Conservation (phyloP, 2,113 vertebrate species). For the Bujurquina vittata region DNA sequence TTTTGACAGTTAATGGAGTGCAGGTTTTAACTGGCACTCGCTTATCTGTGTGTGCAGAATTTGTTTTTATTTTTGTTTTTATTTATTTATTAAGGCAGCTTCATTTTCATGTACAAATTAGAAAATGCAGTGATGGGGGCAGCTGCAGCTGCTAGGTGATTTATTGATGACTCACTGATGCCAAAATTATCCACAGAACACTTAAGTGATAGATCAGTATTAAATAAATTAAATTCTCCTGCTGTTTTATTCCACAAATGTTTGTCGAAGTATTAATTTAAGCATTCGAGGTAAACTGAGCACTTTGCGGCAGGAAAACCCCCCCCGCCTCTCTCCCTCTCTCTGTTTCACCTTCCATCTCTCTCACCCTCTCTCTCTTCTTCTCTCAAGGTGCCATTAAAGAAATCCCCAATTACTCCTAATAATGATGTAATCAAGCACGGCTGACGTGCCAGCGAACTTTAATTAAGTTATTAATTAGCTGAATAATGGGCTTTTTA, state of each 20-base stretch:
- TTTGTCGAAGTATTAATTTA: slow-evolving; percentile 49
- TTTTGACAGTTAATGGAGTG: neutral
- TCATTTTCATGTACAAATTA: slow-evolving; percentile 3
- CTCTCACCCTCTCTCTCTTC: neutral
- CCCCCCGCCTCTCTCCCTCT: neutral
- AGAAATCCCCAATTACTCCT: slow-evolving; percentile 81
- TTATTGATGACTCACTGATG: slow-evolving; percentile 40
- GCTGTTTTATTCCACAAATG: slow-evolving; percentile 37
- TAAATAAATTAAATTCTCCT: slow-evolving; percentile 21
- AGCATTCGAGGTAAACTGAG: slow-evolving; percentile 13
- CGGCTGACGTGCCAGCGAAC: slow-evolving; percentile 74
- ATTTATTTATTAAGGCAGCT: neutral
- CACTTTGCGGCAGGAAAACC: neutral
- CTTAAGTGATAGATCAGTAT: slow-evolving; percentile 26
- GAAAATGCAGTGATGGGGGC: neutral
- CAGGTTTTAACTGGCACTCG: neutral
- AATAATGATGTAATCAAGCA: slow-evolving; percentile 83
- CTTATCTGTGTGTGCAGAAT: too few species aligned
- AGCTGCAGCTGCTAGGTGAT: slow-evolving; percentile 23
- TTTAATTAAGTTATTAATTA: slow-evolving; percentile 86
- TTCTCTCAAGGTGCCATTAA: slow-evolving; percentile 80
- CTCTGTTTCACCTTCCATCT: neutral
- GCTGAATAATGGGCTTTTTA: slow-evolving; percentile 79
- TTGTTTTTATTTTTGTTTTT: neutral
- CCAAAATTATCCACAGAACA: slow-evolving; percentile 32